A percentile compares a stretch with the other conserved stretches of the same genome.
Conservation (phyloP, 2,888 invertebrate species). For the Acheta domesticus region DNA sequence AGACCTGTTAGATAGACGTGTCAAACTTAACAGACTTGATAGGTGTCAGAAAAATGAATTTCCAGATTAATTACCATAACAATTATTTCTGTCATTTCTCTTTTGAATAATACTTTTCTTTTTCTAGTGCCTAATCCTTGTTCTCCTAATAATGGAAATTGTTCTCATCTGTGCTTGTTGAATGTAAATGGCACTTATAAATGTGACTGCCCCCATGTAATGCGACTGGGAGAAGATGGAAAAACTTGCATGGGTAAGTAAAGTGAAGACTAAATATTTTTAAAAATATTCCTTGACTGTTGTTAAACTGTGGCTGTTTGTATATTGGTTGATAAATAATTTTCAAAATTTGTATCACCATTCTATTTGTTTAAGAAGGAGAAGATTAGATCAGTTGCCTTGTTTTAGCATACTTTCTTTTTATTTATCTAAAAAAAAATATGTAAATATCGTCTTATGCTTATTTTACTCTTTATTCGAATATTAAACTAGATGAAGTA, state of each 20-base stretch:
- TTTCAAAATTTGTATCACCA: neutral
- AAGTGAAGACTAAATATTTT: too few relatives aligned
- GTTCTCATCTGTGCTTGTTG: constrained; percentile 77
- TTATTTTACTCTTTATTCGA: too few relatives aligned
- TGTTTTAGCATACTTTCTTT: neutral
- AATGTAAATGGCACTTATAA: constrained; percentile 60
- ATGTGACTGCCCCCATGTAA: constrained; percentile 85
- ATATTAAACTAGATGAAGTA: too few relatives aligned
- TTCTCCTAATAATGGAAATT: constrained; percentile 65
- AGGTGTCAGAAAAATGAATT: too few relatives aligned
- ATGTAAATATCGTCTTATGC: too few relatives aligned
- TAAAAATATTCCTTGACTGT: too few relatives aligned
- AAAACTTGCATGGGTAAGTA: constrained; percentile 63
- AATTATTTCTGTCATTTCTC: too few relatives aligned
- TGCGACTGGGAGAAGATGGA: constrained; percentile 66
- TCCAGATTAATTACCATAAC: too few relatives aligned
- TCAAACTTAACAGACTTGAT: too few relatives aligned
- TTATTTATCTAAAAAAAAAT: too few relatives aligned
- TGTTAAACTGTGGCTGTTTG: neutral
- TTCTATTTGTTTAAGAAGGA: neutral
- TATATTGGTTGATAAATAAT: neutral
- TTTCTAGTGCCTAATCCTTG: constrained; percentile 58
- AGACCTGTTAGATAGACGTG: too few relatives aligned
- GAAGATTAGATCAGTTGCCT: neutral
- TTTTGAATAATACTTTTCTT: too few relatives aligned